phyloP scores from a whole-genome alignment of 2,113 vertebrate genomes.

The Tragelaphus strepsiceros region DNA sequence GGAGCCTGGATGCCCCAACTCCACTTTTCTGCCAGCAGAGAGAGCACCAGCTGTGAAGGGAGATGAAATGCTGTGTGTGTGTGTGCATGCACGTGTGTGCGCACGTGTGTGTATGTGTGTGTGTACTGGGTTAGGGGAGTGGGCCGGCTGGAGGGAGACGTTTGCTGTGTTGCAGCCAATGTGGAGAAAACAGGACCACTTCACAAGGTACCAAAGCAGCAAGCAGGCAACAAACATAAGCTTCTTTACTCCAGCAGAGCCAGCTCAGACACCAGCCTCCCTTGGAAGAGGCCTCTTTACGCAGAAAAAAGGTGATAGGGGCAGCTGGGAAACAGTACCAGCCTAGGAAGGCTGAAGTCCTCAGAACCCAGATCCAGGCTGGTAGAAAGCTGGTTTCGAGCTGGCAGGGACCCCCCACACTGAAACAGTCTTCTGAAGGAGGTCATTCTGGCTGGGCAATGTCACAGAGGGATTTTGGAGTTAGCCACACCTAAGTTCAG shows the following conservation, averaged over 20 bases:
- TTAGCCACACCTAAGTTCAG: background rate
- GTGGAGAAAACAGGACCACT: background rate
- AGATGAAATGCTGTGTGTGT: background rate
- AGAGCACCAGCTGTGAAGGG: background rate
- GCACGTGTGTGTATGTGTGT: rapidly evolving
- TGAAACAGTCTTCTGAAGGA: background rate
- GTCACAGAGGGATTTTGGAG: background rate
- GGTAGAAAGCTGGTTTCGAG: background rate
- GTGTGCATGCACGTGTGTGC: rapidly evolving
- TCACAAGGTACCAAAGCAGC: background rate
- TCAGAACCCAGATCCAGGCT: background rate
- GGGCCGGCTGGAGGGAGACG: background rate
- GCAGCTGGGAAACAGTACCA: background rate
- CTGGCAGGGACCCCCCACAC: background rate
- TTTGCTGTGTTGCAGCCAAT: background rate
- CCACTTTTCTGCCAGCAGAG: background rate
- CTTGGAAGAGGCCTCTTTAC: background rate
- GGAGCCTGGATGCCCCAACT: background rate
- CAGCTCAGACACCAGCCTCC: background rate
- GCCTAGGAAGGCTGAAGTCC: background rate
- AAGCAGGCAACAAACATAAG: background rate
- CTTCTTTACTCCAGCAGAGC: background rate
- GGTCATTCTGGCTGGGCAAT: background rate
- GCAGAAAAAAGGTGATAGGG: background rate
- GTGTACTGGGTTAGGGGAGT: background rate